Evolutionary conservation across 2,888 invertebrate species (phyloP), one percentile per base, ranked within the genome.

Genomic region (Polydrusus cervinus): DNA sequence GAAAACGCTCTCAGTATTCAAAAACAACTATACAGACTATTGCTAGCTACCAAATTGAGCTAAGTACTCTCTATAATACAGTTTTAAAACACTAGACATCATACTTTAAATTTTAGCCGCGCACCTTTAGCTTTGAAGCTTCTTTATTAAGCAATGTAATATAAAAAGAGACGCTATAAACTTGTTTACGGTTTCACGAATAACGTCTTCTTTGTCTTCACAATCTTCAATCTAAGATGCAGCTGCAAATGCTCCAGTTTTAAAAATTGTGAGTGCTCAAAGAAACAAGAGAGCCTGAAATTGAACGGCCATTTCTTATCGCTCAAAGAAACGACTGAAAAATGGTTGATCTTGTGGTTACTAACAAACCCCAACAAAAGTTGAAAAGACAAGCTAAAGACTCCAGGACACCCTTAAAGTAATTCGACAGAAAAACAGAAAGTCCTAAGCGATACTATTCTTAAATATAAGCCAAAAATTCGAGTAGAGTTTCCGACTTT

Each of bases 211-310:
- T 38, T 38, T 38, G 38, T 38, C 38, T 38, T 38, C n/a, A n/a
- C 38, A 38, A 9, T 38, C 38, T 38, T 38, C 38, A 38, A 9
- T 38, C 38, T 38, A 9, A 38, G 9, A 38, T 60, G 61, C 25
- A 60, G 61, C 10, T 60, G 61, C 34, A 60, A 60, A 60, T 25
- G 61, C 25, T 60, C 61, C n/a, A n/a, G n/a, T n/a, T n/a, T n/a
- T n/a, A n/a, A n/a, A n/a, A n/a, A n/a, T n/a, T n/a, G n/a, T n/a
- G 2, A 60, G 11, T 20, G 20, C 11, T 60, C 61, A 60, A 30
- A 25, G 61, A 60, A 60, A 14, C 11, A 20, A 60, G 30, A 30
- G 61, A 14, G 18, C 30, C 61, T 14, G 11, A 60, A 60, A 60
- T 60, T 60, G 61, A 60, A 30, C 25, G 61, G 61, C 30, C 61